phyloP scores from a whole-genome alignment of 2,888 invertebrate genomes.

The Meiosimyza decipiens region DNA sequence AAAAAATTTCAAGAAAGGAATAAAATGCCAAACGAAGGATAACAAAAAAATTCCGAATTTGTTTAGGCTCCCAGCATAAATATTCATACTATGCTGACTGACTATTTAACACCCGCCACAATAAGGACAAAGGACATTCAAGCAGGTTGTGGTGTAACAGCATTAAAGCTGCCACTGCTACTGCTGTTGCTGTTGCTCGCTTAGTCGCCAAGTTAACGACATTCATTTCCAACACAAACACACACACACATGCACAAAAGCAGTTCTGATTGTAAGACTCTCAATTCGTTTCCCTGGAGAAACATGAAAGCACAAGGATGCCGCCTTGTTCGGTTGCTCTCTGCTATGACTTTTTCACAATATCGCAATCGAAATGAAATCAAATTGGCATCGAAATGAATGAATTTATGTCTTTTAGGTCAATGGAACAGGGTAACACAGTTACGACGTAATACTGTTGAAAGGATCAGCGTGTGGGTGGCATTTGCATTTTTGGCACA shows the following conservation, averaged over 20 bases:
- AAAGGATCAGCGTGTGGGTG: too few species aligned
- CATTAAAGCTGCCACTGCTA: too few species aligned
- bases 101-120: too few species aligned
- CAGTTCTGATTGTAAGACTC: too few species aligned
- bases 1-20: conserved; percentile 1
- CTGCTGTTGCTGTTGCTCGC: too few species aligned
- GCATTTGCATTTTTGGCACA: too few species aligned
- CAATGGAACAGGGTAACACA: conserved; percentile 5
- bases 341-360: not conserved
- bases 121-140: too few species aligned
- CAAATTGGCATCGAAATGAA: conserved; percentile 19
- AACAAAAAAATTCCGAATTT: conserved; percentile 4
- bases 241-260: too few species aligned
- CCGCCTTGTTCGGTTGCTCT: not conserved
- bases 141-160: too few species aligned
- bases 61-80: conserved; percentile 11
- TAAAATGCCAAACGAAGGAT: not conserved
- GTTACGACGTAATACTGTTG: not conserved
- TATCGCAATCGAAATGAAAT: conserved; percentile 10
- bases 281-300: conserved; percentile 7
- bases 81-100: not conserved
- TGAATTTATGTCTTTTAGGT: conserved; percentile 22
- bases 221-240: too few species aligned
- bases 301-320: conserved; percentile 1
- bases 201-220: too few species aligned